Evolutionary conservation across 1,140 invertebrate genomes (phyloP).

Genomic region (Zaprionus davidi): DNA sequence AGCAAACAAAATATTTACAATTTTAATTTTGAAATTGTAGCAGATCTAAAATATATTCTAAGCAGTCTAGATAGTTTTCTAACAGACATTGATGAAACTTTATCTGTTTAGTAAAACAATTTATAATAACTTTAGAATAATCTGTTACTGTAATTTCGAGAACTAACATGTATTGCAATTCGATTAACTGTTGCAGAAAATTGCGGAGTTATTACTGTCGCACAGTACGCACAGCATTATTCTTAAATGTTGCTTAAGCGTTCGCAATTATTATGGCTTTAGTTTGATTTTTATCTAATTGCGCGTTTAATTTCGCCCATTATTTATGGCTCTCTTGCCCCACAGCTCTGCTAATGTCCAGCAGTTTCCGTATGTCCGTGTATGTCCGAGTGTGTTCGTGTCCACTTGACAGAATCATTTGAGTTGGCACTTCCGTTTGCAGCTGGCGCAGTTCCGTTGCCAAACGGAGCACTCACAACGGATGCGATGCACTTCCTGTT

Average conservation of each 20-base stretch:
- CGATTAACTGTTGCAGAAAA: conserved; percentile 10
- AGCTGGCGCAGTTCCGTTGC: conserved; percentile 64
- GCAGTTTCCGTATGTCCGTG: conserved; percentile 53
- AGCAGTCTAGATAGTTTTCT: too few species aligned
- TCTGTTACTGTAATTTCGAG: background rate
- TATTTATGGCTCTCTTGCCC: conserved; percentile 61
- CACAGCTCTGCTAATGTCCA: conserved; percentile 25
- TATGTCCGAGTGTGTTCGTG: background rate
- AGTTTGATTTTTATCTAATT: conserved; percentile 76
- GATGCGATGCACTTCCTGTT: conserved; percentile 72
- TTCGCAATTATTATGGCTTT: conserved; percentile 67
- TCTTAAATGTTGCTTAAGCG: conserved; percentile 61
- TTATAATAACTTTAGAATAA: background rate
- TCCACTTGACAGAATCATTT: conserved; percentile 54
- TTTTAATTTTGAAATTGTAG: too few species aligned
- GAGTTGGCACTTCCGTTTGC: conserved; percentile 63
- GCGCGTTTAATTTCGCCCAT: conserved; percentile 72
- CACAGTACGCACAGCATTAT: conserved; percentile 35
- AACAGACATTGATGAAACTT: background rate
- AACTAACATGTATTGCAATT: conserved; percentile 15
- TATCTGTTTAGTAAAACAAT: background rate
- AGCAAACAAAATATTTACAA: too few species aligned
- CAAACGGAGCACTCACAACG: conserved; percentile 65
- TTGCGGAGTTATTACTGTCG: background rate
- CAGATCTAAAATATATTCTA: too few species aligned